phyloP scores from a whole-genome alignment of 2,888 invertebrate genomes.

The Euzophera pinguis region DNA sequence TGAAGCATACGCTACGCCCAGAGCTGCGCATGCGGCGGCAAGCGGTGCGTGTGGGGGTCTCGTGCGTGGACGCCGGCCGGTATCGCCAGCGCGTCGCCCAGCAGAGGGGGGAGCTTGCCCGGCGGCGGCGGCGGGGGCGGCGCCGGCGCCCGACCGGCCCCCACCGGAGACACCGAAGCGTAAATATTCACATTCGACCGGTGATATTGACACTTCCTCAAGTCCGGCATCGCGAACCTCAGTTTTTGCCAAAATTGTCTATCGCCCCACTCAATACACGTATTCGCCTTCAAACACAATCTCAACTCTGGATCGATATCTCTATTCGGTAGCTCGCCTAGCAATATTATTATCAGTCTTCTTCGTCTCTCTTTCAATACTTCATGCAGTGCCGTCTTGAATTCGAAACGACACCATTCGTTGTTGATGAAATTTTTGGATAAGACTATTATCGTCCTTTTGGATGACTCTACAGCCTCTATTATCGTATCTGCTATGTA shows the following conservation, averaged over 20 bases:
- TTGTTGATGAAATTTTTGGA: slow-evolving; percentile 96
- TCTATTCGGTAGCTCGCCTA: slow-evolving; percentile 92
- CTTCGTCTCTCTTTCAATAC: slow-evolving; percentile 92
- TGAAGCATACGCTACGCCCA: slow-evolving; percentile 89
- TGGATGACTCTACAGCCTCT: slow-evolving; percentile 94
- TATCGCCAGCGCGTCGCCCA: slow-evolving; percentile 68
- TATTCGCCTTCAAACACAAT: slow-evolving; percentile 93
- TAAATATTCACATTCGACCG: slow-evolving; percentile 86
- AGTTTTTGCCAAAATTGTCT: slow-evolving; percentile 98
- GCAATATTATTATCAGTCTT: slow-evolving; percentile 92
- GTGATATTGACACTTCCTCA: slow-evolving; percentile 83
- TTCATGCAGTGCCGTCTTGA: slow-evolving; percentile 95
- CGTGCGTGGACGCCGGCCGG: slow-evolving; percentile 64
- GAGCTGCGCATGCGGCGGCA: slow-evolving; percentile 84
- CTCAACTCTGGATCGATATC: slow-evolving; percentile 95
- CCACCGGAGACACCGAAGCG: slow-evolving; percentile 81
- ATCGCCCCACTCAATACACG: slow-evolving; percentile 96
- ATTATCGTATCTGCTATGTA: slow-evolving; percentile 95
- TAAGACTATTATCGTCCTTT: slow-evolving; percentile 92
- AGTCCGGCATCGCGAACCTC: slow-evolving; percentile 93
- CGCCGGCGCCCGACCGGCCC: slow-evolving; percentile 79
- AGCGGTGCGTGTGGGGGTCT: slow-evolving; percentile 72
- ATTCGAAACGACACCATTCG: slow-evolving; percentile 97
- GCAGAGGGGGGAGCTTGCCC: slow-evolving; percentile 82
- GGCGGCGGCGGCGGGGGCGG: slow-evolving; percentile 82